These are phyloP conservation scores for Metopolophium dirhodum DNA, from an alignment of 1,140 invertebrate species.

Conservation along the genomic window DNA sequence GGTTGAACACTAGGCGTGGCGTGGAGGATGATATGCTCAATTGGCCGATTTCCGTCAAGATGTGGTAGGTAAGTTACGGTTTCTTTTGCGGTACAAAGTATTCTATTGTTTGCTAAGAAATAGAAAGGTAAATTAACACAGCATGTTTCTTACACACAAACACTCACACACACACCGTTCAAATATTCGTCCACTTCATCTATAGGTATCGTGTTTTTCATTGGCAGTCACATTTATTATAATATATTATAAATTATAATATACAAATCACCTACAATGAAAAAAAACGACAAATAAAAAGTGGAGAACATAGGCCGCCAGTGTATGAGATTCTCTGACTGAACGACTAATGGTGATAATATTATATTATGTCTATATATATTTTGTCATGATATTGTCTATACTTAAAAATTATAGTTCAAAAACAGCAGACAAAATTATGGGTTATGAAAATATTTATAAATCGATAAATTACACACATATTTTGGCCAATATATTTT, in stretches of 20 bases:
- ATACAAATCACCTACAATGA: not conserved
- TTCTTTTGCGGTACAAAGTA: not conserved
- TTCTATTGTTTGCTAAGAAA: not conserved
- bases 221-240: not conserved
- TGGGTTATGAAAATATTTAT: no score
- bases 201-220: not conserved
- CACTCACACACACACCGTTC: not conserved
- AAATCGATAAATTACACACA: not conserved
- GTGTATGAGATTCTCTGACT: not conserved
- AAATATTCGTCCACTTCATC: not conserved
- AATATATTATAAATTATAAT: no score
- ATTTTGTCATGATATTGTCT: not conserved
- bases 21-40: not conserved
- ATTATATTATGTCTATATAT: not conserved
- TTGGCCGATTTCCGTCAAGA: no score
- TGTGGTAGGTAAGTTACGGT: not conserved
- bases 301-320: not conserved
- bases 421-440: not conserved
- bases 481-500: no score
- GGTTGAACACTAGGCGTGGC: not conserved
- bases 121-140: not conserved
- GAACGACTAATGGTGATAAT: not conserved
- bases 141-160: not conserved
- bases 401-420: not conserved
- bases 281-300: not conserved